These are phyloP conservation scores for Acanthopagrus latus DNA, from an alignment of 2,797 vertebrate species.

Conservation along the genomic window DNA sequence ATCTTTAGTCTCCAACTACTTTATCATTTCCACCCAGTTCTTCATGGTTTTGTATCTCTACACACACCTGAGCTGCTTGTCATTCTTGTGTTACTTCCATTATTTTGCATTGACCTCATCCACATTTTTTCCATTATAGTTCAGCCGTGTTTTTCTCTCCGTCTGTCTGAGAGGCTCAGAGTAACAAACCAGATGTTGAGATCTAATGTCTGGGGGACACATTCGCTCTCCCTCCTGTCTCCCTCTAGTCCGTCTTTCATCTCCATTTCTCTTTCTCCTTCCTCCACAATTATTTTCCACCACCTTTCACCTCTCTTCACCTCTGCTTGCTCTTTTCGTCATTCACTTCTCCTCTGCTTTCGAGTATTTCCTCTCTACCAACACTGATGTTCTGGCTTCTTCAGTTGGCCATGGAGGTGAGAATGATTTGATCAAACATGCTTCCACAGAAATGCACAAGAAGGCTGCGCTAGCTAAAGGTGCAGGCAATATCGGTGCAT, in stretches of 20 bases:
- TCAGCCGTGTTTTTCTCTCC: slow-evolving; percentile 12
- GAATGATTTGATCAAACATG: no score
- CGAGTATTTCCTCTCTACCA: slow-evolving; percentile 36
- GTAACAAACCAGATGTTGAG: slow-evolving; percentile 67
- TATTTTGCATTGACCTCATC: neutral
- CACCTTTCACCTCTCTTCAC: slow-evolving; percentile 21
- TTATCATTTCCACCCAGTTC: slow-evolving; percentile 7
- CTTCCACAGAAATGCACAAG: no score
- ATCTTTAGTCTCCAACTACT: slow-evolving; percentile 4
- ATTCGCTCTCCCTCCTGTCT: slow-evolving; percentile 49
- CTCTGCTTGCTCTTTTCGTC: slow-evolving; percentile 11
- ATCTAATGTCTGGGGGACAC: slow-evolving; percentile 56
- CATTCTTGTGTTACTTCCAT: slow-evolving; percentile 26
- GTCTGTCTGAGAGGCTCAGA: slow-evolving; percentile 45
- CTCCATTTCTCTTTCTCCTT: slow-evolving; percentile 29
- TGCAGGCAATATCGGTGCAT: no score
- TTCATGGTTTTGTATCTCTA: neutral
- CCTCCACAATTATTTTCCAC: slow-evolving; percentile 44
- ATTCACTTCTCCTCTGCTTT: slow-evolving; percentile 36
- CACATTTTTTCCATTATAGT: slow-evolving; percentile 15
- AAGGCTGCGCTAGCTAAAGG: no score
- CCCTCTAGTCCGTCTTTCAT: slow-evolving; percentile 26
- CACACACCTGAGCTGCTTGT: slow-evolving; percentile 7
- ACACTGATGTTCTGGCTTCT: neutral
- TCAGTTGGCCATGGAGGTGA: no score